phyloP scores from a whole-genome alignment of 2,888 invertebrate genomes.

The Phaedon cochleariae region DNA sequence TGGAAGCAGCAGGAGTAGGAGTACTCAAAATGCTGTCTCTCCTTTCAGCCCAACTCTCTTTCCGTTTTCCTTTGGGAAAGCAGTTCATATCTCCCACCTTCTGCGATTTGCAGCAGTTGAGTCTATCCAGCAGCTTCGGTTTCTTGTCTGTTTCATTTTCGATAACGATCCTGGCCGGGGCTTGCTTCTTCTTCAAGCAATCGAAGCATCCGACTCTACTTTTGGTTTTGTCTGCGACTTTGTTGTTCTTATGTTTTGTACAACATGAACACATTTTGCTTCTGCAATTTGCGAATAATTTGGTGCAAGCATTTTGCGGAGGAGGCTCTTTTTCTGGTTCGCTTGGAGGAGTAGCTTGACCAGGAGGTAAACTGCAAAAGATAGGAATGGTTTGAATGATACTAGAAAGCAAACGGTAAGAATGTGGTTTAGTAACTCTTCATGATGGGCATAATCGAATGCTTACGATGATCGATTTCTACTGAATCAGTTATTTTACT shows the following conservation, averaged over 20 bases:
- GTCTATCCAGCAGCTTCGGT: slow-evolving; percentile 49
- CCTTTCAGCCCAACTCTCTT: slow-evolving; percentile 64
- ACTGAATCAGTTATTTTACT: too few relatives aligned
- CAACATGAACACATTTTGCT: slow-evolving; percentile 48
- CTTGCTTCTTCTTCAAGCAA: slow-evolving; percentile 50
- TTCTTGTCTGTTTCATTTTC: slow-evolving; percentile 57
- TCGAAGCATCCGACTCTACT: slow-evolving; percentile 63
- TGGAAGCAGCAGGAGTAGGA: slow-evolving; percentile 60
- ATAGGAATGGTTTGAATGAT: background rate
- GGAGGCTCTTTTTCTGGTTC: slow-evolving; percentile 46
- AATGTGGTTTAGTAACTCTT: too few relatives aligned
- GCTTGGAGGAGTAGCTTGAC: slow-evolving; percentile 42
- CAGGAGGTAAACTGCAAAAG: slow-evolving; percentile 47
- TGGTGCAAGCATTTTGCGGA: slow-evolving; percentile 46
- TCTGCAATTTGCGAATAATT: slow-evolving; percentile 50
- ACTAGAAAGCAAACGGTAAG: too few relatives aligned
- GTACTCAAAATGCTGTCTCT: slow-evolving; percentile 68
- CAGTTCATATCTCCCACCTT: slow-evolving; percentile 61
- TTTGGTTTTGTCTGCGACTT: slow-evolving; percentile 20
- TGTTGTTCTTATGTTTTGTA: slow-evolving; percentile 34
- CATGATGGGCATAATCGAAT: too few relatives aligned
- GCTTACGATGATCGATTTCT: too few relatives aligned
- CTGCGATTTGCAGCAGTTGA: slow-evolving; percentile 60
- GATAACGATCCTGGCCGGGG: slow-evolving; percentile 56
- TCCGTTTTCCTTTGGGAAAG: slow-evolving; percentile 55